Conservation (phyloP, 30 jellyfish, hydroid and myxozoan genomes). For the Catostylus mosaicus region DNA sequence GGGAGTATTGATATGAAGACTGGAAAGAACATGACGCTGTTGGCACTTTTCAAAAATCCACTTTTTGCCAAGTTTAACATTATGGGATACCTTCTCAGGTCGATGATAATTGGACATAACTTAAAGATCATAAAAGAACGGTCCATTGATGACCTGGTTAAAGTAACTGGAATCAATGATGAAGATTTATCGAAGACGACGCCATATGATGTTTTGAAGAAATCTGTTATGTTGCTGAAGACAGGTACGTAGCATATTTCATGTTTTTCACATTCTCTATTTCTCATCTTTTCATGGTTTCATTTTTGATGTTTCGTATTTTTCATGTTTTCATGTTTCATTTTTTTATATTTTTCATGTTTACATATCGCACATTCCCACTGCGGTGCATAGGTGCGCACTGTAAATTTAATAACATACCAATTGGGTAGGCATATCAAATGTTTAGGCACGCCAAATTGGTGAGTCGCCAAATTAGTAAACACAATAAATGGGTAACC, state of each 20-base stretch:
- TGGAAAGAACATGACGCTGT: constrained; percentile 14
- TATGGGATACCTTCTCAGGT: not conserved
- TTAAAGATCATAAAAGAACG: constrained; percentile 12
- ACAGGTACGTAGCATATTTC: constrained; percentile 17
- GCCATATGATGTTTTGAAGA: constrained; percentile 19
- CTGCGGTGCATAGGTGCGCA: no score
- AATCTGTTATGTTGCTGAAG: constrained; percentile 12
- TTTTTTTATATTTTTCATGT: no score
- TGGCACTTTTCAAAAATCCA: constrained; percentile 12
- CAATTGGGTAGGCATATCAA: no score
- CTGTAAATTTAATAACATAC: no score
- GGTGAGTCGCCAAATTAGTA: no score
- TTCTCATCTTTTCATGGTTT: no score
- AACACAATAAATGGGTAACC: no score
- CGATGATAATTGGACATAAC: not conserved
- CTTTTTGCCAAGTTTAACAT: constrained; percentile 3
- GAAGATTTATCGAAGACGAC: constrained; percentile 24
- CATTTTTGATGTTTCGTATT: no score
- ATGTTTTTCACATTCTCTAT: no score
- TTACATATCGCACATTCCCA: no score
- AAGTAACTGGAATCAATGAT: not conserved
- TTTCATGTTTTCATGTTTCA: no score
- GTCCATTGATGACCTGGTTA: constrained; percentile 23
- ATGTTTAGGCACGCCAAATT: no score
- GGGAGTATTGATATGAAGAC: not conserved